These are phyloP conservation scores for Toxostoma redivivum DNA, from an alignment of 2,113 vertebrate genomes.

Conservation along the genomic window DNA sequence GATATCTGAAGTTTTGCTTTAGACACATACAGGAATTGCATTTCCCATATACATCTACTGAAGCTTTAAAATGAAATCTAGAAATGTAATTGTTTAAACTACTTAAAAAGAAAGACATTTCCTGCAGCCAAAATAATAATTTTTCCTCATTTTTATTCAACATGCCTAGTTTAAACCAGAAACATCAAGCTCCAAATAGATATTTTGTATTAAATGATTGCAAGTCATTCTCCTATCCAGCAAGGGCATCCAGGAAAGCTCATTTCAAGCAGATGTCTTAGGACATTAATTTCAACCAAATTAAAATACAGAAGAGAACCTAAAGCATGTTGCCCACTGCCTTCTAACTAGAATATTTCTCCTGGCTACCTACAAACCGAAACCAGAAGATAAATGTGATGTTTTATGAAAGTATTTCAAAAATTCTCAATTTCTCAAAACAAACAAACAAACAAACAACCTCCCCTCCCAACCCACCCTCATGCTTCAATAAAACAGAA, in stretches of 20 bases:
- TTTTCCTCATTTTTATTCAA: not conserved
- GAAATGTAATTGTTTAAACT: not conserved
- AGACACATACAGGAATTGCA: not conserved
- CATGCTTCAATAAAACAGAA: not conserved
- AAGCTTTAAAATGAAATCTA: not conserved
- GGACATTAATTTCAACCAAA: not conserved
- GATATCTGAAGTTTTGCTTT: not conserved
- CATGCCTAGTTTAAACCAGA: not conserved
- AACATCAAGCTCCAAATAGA: not conserved
- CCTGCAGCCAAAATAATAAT: not conserved
- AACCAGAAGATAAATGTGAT: not conserved
- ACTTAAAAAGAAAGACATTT: not conserved
- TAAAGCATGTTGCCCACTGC: not conserved
- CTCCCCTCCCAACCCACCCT: accelerated
- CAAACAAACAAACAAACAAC: not conserved
- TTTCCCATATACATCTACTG: not conserved
- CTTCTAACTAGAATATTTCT: not conserved
- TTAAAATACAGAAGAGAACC: not conserved
- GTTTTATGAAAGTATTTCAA: not conserved
- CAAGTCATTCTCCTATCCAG: not conserved
- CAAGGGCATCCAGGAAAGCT: not conserved
- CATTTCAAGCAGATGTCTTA: not conserved
- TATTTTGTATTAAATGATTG: not conserved
- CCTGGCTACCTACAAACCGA: not conserved
- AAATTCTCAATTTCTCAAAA: not conserved